These are phyloP conservation scores for Drosophila nr. perissopoda DNA, from an alignment of 2,888 invertebrate genomes.

Conservation along the genomic window DNA sequence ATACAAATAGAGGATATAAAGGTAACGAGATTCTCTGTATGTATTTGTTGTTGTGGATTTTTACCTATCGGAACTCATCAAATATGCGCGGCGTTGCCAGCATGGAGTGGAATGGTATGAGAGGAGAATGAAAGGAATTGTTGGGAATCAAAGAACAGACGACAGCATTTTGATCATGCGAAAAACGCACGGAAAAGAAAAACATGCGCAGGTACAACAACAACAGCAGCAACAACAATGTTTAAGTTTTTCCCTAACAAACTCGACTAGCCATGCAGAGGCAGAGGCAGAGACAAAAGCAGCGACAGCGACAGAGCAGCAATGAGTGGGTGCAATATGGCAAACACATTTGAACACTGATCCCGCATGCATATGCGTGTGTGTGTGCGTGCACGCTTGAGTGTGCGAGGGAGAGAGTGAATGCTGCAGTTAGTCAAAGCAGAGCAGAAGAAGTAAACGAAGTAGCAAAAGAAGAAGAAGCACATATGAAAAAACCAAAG, in stretches of 20 bases:
- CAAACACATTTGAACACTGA: slow-evolving; percentile 77
- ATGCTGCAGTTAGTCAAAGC: slow-evolving; percentile 30
- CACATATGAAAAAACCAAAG: slow-evolving; percentile 65
- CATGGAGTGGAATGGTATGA: slow-evolving; percentile 29
- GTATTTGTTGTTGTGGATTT: slow-evolving; percentile 23
- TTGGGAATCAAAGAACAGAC: slow-evolving; percentile 44
- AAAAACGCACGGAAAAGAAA: slow-evolving; percentile 79
- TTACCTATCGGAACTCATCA: slow-evolving; percentile 75
- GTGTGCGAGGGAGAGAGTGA: slow-evolving; percentile 52
- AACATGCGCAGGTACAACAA: slow-evolving; percentile 72
- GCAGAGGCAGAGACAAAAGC: slow-evolving; percentile 21
- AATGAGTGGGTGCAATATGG: slow-evolving; percentile 82
- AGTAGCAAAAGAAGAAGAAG: slow-evolving; percentile 32
- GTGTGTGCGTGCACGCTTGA: slow-evolving; percentile 28
- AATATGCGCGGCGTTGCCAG: slow-evolving; percentile 66
- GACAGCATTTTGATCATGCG: slow-evolving; percentile 76
- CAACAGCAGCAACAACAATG: slow-evolving; percentile 29
- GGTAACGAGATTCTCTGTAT: slow-evolving; percentile 5
- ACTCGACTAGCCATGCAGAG: slow-evolving; percentile 16
- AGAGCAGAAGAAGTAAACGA: slow-evolving; percentile 49
- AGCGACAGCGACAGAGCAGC: slow-evolving; percentile 18
- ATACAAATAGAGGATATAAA: not conserved
- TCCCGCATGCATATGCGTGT: slow-evolving; percentile 56
- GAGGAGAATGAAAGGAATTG: slow-evolving; percentile 30
- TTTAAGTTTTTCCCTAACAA: slow-evolving; percentile 53